Conservation (phyloP, 1,140 invertebrate species). For the Brachionus angularis region DNA sequence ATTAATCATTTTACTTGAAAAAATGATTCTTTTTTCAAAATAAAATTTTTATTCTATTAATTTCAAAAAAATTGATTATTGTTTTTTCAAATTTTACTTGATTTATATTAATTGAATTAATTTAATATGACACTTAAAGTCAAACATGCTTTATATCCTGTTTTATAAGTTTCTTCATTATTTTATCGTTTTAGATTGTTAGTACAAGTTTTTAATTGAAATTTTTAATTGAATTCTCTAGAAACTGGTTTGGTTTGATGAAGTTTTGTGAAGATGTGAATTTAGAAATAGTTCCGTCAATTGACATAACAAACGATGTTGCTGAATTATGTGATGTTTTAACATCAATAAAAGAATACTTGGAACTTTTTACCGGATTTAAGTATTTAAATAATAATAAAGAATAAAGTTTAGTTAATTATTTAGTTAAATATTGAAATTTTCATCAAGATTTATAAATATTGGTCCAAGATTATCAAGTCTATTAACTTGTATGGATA, state of each 20-base stretch:
- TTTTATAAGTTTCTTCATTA: too few relatives aligned
- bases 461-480: constrained; percentile 24
- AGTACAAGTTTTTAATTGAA: neutral
- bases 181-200: too few relatives aligned
- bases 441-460: constrained; percentile 29
- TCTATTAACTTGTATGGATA: constrained; percentile 27
- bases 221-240: neutral
- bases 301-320: constrained; percentile 32
- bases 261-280: constrained; percentile 42
- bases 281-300: constrained; percentile 34
- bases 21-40: too few relatives aligned
- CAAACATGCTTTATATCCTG: too few relatives aligned
- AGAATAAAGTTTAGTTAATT: neutral
- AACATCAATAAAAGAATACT: constrained; percentile 21
- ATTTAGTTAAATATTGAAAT: too few relatives aligned
- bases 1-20: too few relatives aligned
- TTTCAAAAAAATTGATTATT: too few relatives aligned
- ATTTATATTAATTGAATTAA: neutral
- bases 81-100: neutral
- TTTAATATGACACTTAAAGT: too few relatives aligned
- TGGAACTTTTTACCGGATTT: constrained; percentile 20
- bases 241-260: constrained; percentile 44
- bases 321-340: constrained; percentile 21
- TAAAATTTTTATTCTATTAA: too few relatives aligned
- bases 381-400: neutral